Percentiles rank a stretch among this genome's conserved stretches.
Evolutionary conservation across 37 sponge, comb jelly and placozoan genomes (phyloP).

Genomic region (Diacarnus erythraeanus): DNA sequence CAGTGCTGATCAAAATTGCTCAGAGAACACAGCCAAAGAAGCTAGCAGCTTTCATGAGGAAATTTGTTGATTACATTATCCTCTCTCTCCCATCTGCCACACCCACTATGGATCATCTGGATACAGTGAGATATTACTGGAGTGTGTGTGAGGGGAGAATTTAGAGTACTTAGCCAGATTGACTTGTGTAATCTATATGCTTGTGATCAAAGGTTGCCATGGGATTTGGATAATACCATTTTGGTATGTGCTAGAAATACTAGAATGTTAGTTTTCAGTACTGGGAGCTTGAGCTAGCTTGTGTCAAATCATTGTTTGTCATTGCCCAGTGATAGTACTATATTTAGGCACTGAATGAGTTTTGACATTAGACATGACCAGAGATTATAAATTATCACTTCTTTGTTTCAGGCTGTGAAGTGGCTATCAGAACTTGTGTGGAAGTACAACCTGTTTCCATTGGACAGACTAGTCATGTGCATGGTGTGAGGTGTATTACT

Average conservation of each 20-base stretch:
- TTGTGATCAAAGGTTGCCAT: no score
- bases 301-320: no score
- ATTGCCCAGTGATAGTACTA: no score
- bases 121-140: slow-evolving; percentile 32
- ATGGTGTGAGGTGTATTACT: slow-evolving; percentile 61
- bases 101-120: slow-evolving; percentile 20
- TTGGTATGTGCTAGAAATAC: no score
- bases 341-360: no score
- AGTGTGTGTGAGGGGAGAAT: background rate
- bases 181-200: background rate
- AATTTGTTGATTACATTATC: slow-evolving; percentile 54
- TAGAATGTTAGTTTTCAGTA: no score
- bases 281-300: no score
- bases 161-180: background rate
- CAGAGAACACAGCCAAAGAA: slow-evolving; percentile 53
- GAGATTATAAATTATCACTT: background rate
- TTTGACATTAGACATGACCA: background rate
- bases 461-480: slow-evolving; percentile 78
- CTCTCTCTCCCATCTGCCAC: slow-evolving; percentile 37
- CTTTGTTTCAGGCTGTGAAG: slow-evolving; percentile 20
- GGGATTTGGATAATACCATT: no score
- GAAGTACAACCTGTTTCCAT: slow-evolving; percentile 73
- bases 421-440: slow-evolving; percentile 73
- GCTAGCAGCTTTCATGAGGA: slow-evolving; percentile 36
- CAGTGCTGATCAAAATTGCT: slow-evolving; percentile 37